A percentile compares a stretch with the other conserved stretches of the same genome.
These are phyloP conservation scores for Trissolcus japonicus DNA, from an alignment of 2,888 invertebrate genomes.

Conservation along the genomic window DNA sequence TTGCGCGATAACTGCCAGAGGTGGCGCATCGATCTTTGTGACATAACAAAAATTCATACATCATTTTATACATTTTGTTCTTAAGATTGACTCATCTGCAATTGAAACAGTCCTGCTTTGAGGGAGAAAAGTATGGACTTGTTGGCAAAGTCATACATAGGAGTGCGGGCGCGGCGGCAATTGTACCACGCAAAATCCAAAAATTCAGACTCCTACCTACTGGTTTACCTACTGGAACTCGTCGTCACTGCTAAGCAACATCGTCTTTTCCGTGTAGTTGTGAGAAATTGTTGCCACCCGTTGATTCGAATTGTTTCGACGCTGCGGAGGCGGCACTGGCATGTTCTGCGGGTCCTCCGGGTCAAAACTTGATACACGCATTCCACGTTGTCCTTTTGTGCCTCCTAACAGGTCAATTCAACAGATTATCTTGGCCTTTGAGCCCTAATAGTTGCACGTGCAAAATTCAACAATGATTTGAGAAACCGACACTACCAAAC, in stretches of 20 bases:
- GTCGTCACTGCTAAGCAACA: conserved; percentile 96
- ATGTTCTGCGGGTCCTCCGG: conserved; percentile 81
- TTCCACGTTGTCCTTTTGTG: conserved; percentile 82
- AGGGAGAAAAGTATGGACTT: not conserved
- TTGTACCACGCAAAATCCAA: conserved; percentile 2
- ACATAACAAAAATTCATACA: not conserved
- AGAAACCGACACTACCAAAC: not conserved
- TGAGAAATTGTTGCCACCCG: conserved; percentile 88
- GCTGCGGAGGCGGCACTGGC: conserved; percentile 73
- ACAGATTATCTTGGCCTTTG: conserved; percentile 55
- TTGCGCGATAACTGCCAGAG: conserved; percentile 24
- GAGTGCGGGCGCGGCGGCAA: not conserved
- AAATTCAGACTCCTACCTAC: conserved; percentile 18
- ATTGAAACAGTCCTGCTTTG: conserved; percentile 6
- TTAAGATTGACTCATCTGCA: conserved; percentile 28
- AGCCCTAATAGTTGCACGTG: not conserved
- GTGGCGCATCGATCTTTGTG: not conserved
- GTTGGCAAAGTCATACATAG: conserved; percentile 15
- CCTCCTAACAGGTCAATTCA: conserved; percentile 75
- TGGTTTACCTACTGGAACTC: conserved; percentile 85
- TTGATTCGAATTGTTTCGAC: conserved; percentile 79
- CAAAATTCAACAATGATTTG: conserved; percentile 4
- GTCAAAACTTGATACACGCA: conserved; percentile 82
- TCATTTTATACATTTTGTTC: conserved; percentile 29
- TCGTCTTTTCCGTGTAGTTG: conserved; percentile 96